Conservation (phyloP, 2,113 vertebrate species). For the Stercorarius parasiticus region DNA sequence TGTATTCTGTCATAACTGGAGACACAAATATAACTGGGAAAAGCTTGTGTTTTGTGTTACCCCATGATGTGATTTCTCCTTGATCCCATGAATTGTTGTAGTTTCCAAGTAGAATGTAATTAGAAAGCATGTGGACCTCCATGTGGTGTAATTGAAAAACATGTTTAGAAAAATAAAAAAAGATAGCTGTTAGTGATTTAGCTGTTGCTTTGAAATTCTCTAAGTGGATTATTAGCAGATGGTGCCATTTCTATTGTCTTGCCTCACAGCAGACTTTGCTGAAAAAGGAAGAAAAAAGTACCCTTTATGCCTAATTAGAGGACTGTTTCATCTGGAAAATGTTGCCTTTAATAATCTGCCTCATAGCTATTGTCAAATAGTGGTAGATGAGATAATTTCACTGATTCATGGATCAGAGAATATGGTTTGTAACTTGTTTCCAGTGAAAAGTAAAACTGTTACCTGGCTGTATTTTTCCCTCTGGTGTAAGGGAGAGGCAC, state of each 20-base stretch:
- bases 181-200: too few species aligned
- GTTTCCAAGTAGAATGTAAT: constrained; percentile 31
- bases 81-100: constrained; percentile 10
- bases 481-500: background rate
- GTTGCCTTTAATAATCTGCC: constrained; percentile 36
- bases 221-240: constrained; percentile 75
- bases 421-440: background rate
- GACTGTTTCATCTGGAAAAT: constrained; percentile 32
- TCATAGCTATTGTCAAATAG: constrained; percentile 48
- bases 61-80: background rate
- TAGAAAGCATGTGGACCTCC: constrained; percentile 52
- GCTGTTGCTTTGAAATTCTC: constrained; percentile 61
- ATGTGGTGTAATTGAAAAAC: constrained; percentile 39
- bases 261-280: constrained; percentile 34
- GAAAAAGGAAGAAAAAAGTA: constrained; percentile 22
- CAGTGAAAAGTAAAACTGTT: background rate
- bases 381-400: constrained; percentile 25
- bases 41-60: background rate
- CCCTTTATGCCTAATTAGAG: constrained; percentile 44
- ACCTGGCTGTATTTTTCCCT: background rate
- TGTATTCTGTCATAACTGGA: background rate
- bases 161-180: constrained; percentile 55
- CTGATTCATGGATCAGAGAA: background rate
- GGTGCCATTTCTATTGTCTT: constrained; percentile 65
- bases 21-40: background rate